Evolutionary conservation across 2,797 vertebrate species (phyloP).

Genomic region (Myotis vivesi): DNA sequence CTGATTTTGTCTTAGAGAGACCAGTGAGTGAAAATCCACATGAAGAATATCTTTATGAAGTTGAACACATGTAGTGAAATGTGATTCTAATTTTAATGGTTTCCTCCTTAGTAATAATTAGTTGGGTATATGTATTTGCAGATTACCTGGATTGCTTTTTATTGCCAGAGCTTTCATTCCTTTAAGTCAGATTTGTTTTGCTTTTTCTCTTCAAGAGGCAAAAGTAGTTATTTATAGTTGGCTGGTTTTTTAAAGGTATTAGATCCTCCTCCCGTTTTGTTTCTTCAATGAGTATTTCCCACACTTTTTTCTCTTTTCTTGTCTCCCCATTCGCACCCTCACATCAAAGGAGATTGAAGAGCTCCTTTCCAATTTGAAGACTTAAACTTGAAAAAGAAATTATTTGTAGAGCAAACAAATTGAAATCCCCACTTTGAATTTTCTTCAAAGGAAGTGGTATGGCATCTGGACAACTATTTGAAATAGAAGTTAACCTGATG

Average conservation of each 20-base stretch:
- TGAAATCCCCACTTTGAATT: conserved; percentile 53
- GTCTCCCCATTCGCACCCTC: background rate
- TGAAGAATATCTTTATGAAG: conserved; percentile 51
- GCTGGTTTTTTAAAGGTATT: conserved; percentile 19
- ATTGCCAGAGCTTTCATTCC: conserved; percentile 47
- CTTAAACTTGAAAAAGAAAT: conserved; percentile 28
- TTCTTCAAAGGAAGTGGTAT: conserved; percentile 42
- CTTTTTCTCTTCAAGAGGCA: conserved; percentile 11
- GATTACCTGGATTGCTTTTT: conserved; percentile 43
- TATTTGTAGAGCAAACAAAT: conserved; percentile 54
- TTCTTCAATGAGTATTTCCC: background rate
- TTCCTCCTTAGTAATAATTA: conserved; percentile 54
- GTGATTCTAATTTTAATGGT: conserved; percentile 34
- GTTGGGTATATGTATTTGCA: conserved; percentile 17
- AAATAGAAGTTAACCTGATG: conserved; percentile 43
- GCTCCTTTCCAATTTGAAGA: conserved; percentile 47
- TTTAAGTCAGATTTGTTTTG: conserved; percentile 41
- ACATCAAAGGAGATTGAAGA: conserved; percentile 35
- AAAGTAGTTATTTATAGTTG: background rate
- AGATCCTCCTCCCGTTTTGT: conserved; percentile 17
- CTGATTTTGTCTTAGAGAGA: conserved; percentile 46
- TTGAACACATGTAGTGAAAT: background rate
- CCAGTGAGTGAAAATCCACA: background rate
- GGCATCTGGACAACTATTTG: conserved; percentile 55
- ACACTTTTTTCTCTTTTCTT: background rate